Percentiles rank a stretch among this genome's conserved stretches.
These are phyloP conservation scores for Corythaeola cristata DNA, from an alignment of 2,113 vertebrate genomes.

Conservation along the genomic window DNA sequence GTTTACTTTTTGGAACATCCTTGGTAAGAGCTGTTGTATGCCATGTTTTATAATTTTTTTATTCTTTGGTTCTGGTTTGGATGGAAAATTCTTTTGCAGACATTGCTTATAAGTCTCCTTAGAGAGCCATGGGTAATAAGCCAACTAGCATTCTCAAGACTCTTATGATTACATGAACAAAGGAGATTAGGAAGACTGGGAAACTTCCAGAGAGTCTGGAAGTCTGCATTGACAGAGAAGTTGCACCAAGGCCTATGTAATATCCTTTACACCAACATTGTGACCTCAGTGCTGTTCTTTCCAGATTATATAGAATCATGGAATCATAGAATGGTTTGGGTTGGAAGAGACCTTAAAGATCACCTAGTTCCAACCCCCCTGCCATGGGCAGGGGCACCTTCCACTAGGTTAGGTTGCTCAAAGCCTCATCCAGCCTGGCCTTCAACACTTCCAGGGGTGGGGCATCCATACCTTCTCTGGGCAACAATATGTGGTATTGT, in stretches of 20 bases:
- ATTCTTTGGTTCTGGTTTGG: background rate
- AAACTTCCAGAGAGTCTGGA: background rate
- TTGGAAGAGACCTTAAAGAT: too few relatives aligned
- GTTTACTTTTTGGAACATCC: background rate
- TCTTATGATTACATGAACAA: background rate
- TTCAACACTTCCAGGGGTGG: too few relatives aligned
- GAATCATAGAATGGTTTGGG: too few relatives aligned
- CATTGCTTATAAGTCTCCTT: background rate
- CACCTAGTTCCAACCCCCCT: too few relatives aligned
- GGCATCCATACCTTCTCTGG: too few relatives aligned
- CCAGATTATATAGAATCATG: background rate
- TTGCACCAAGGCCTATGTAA: fast-evolving
- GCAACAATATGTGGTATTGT: background rate
- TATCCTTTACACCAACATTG: background rate
- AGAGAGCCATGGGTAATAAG: background rate
- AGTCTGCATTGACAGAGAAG: background rate
- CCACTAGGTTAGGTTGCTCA: too few relatives aligned
- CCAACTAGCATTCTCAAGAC: background rate
- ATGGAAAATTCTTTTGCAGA: background rate
- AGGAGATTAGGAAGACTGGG: background rate
- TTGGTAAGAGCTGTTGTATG: background rate
- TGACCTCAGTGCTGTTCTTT: background rate
- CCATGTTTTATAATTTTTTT: background rate
- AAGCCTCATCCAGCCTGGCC: too few relatives aligned
- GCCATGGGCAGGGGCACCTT: too few relatives aligned